Evolutionary conservation across 2,888 invertebrate genomes (phyloP), one percentile per base, ranked within the genome.

Genomic region (Thecocarcelia acutangulata): DNA sequence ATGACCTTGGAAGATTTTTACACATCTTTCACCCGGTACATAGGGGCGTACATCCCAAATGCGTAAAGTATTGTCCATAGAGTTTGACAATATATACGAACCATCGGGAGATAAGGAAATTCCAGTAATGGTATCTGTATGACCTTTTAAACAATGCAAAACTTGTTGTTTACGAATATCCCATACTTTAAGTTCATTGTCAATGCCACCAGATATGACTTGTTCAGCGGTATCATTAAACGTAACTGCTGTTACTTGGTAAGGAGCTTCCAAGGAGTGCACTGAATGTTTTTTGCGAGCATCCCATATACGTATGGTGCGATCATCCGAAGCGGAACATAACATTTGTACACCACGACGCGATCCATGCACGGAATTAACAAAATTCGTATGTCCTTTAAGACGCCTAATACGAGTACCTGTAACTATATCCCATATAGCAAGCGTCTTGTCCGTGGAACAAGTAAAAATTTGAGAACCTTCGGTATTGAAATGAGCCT

Each of bases 101-200:
- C 97, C 97, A 72, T 90, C 90, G 0, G 90, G 90, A 0, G 90
- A 90, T 0, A 90, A 80, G 0, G 96, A 92, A 84, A 99, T 89
- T 4, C 96, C 98, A 8, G 99, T 99, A 6, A 99, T 93, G 0
- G 98, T 97, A 88, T 99, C 99, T 0, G 96, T 95, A 87, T 99
- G 99, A 0, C 99, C 99, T 85, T 95, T 94, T 87, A 99, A 92
- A 84, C 94, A 94, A 88, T 97, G 97, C 0, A 96, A 90, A 59
- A 97, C 91, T 76, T 96, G 95, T 54, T 86, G 86, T 89, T 97
- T 97, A 69, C 99, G 92, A 52, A 98, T 92, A 90, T 99, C 99
- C 99, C 99, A 99, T 0, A 98, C 95, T 93, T 98, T 98, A 9
- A 99, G 94, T 82, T 97, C 96, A 90, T 99, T 99, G 89, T 99